Evolutionary conservation across 2,888 invertebrate genomes (phyloP).

Genomic region (Trichogramma evanescens): DNA sequence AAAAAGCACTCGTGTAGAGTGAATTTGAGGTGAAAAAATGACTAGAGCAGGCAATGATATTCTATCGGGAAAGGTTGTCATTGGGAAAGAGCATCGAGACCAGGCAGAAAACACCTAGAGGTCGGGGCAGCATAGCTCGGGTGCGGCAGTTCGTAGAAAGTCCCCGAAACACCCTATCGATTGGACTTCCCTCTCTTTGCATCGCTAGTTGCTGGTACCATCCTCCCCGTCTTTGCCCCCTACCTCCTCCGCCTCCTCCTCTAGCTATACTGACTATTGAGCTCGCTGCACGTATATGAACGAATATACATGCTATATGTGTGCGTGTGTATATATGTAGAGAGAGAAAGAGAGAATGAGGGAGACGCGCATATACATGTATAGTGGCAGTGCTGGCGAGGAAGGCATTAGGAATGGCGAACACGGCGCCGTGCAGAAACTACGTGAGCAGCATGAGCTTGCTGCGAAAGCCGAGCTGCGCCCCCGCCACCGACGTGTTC

Average conservation of each 20-base stretch:
- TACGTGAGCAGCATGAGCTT: conserved; percentile 54
- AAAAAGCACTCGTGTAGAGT: too few relatives aligned
- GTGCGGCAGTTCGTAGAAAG: conserved; percentile 41
- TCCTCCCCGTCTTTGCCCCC: conserved; percentile 33
- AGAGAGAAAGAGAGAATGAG: too few relatives aligned
- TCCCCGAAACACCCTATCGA: conserved; percentile 53
- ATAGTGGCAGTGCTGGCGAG: conserved; percentile 28
- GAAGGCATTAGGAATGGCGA: conserved; percentile 55
- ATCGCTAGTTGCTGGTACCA: conserved; percentile 35
- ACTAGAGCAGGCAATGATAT: too few relatives aligned
- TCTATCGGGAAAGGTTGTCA: too few relatives aligned
- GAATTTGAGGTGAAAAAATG: too few relatives aligned
- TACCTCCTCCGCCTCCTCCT: conserved; percentile 19
- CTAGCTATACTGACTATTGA: conserved; percentile 9
- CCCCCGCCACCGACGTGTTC: conserved; percentile 29
- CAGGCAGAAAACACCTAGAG: too few relatives aligned
- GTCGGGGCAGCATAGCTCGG: neutral
- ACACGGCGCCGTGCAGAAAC: conserved; percentile 56
- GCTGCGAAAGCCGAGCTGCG: conserved; percentile 29
- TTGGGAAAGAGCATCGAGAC: too few relatives aligned
- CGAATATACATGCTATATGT: too few relatives aligned
- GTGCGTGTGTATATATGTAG: too few relatives aligned
- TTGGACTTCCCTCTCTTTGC: conserved; percentile 37
- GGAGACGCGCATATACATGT: neutral
- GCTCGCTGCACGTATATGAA: conserved; percentile 4